Base-by-base conservation (phyloP, 2,797 vertebrate species). In the Eulemur coronatus region DNA sequence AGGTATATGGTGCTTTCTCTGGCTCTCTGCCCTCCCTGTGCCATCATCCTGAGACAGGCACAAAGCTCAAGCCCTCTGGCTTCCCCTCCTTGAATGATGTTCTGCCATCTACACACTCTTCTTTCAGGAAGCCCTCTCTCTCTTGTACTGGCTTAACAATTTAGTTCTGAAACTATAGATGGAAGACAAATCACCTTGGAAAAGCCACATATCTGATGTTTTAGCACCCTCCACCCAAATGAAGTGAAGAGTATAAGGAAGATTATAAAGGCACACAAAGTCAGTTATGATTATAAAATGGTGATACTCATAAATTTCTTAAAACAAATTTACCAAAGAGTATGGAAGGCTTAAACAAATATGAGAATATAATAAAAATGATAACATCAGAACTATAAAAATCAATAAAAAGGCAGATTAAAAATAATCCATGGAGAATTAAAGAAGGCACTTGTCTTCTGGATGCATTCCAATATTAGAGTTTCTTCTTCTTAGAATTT, bases 1-100 rank as follows among this genome's bases (percentile, higher is more conserved):
- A 9, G 9, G 11, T 8, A 1, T 17, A 52, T 0, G 18, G 5
- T 18, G 4, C 1, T 38, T 24, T 1, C 7, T 1, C 4, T 0
- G 1, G 2, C 1, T 30, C 38, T 24, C 17, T 81, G 7, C 11
- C n/a, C 6, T 43, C 7, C 24, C 20, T 38, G 2, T 22, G 17
- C 18, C 24, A 0, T 55, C 15, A 50, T 30, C 20, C 13, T 8
- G 17, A n/a, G 1, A 11, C 18, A 72, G 4, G 22, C n/a, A 26
- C 1, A 4, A 30, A 91, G 3, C 18, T 72, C 18, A 61, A 63
- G 4, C 3, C 5, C 20, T 59, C 52, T 65, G 4, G 4, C 26
- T 48, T 35, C 15, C 11, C 24, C 5, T 43, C 20, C 22, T 3
- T 2, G 28, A 26, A 46, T 65, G 50, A 33, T 70, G 5, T 59